Evolutionary conservation across 2,797 vertebrate genomes (phyloP).

Genomic region (Rhincodon typus): DNA sequence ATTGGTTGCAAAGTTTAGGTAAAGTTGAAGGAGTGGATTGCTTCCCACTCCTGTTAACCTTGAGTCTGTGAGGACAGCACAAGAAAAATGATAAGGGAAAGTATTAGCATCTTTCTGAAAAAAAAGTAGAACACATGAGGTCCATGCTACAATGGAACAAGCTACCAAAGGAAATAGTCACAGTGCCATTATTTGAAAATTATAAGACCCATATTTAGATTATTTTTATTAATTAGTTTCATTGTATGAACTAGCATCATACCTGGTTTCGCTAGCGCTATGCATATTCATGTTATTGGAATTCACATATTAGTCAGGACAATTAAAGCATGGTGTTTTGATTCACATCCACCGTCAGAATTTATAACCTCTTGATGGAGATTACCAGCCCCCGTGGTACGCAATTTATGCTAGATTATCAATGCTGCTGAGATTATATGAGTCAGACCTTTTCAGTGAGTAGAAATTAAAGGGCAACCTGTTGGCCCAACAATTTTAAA

Average conservation of each 20-base stretch:
- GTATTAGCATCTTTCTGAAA: background rate
- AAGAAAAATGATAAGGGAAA: background rate
- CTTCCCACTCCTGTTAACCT: background rate
- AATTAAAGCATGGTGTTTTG: background rate
- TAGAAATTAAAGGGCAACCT: background rate
- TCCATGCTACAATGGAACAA: too few species aligned
- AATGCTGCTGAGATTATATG: background rate
- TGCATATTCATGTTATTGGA: too few species aligned
- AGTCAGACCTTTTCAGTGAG: background rate
- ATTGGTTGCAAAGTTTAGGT: background rate
- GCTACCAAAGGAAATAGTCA: too few species aligned
- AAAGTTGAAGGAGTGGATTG: background rate
- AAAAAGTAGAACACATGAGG: background rate
- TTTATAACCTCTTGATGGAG: background rate
- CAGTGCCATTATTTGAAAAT: too few species aligned
- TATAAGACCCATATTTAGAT: too few species aligned
- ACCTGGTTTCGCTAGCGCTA: too few species aligned
- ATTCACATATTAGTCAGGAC: too few species aligned
- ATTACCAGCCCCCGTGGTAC: background rate
- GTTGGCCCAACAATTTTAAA: background rate
- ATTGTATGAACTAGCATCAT: too few species aligned
- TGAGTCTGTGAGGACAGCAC: background rate
- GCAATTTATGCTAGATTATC: background rate
- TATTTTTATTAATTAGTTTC: too few species aligned
- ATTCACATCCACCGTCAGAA: background rate